These are phyloP conservation scores for Apodemus speciosus DNA, from an alignment of 2,113 vertebrate genomes.

Conservation along the genomic window DNA sequence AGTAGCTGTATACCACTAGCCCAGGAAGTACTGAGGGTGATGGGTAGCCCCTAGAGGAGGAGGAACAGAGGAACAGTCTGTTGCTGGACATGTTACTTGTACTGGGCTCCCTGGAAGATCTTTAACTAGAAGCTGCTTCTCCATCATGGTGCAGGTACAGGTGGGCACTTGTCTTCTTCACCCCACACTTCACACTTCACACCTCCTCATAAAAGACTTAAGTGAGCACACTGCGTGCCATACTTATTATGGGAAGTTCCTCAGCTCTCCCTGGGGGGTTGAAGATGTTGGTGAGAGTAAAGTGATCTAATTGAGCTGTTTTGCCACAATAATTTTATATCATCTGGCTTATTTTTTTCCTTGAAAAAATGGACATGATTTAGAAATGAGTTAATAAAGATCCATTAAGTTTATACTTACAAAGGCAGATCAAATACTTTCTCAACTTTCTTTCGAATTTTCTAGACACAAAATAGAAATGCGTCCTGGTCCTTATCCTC, in stretches of 20 bases:
- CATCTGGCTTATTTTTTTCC: background rate
- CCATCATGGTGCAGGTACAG: background rate
- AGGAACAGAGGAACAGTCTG: fast-evolving
- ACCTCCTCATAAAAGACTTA: background rate
- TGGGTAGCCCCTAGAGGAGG: too few relatives aligned
- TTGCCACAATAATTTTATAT: background rate
- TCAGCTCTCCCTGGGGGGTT: background rate
- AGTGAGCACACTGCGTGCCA: background rate
- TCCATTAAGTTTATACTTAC: background rate
- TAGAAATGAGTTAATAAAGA: background rate
- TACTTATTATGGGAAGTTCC: background rate
- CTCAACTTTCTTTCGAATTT: background rate
- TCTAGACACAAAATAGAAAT: slow-evolving; percentile 3
- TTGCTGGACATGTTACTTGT: background rate
- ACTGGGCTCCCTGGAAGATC: background rate
- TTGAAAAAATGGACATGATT: background rate
- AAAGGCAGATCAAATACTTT: background rate
- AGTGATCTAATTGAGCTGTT: background rate
- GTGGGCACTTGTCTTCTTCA: background rate
- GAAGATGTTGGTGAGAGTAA: background rate
- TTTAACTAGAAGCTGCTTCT: background rate
- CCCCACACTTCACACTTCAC: background rate
- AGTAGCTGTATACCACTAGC: background rate
- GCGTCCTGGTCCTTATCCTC: background rate
- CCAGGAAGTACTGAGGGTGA: background rate